phyloP scores from a whole-genome alignment of 1,140 invertebrate genomes.

The Megalonaias nervosa region DNA sequence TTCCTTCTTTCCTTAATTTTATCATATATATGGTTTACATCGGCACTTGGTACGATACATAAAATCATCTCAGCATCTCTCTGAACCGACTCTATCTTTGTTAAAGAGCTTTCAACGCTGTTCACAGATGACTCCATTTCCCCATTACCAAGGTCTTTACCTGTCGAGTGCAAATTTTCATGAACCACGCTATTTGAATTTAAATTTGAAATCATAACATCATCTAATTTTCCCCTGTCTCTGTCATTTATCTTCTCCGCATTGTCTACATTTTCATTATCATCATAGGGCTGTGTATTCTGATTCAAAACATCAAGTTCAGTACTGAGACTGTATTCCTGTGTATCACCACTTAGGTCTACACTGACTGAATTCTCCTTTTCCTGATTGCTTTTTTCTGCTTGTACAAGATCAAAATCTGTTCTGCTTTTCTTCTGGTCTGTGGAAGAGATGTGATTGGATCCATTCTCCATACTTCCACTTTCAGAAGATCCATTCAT shows the following conservation, averaged over 20 bases:
- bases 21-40: conserved; percentile 48
- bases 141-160: too few relatives aligned
- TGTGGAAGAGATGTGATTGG: too few relatives aligned
- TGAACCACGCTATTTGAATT: background rate
- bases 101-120: conserved; percentile 6
- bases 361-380: too few relatives aligned
- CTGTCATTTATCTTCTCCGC: background rate
- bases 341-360: too few relatives aligned
- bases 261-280: background rate
- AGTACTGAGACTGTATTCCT: too few relatives aligned
- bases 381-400: too few relatives aligned
- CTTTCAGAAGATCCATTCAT: too few relatives aligned
- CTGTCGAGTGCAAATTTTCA: background rate
- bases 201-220: background rate
- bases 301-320: too few relatives aligned
- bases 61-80: conserved; percentile 55
- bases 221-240: background rate
- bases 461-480: too few relatives aligned
- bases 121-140: too few relatives aligned
- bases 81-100: conserved; percentile 48
- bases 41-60: conserved; percentile 40
- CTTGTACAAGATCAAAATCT: too few relatives aligned
- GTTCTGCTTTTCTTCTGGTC: too few relatives aligned
- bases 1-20: conserved; percentile 44
- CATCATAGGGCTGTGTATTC: background rate